A percentile compares a stretch with the other conserved stretches of the same genome.
Conservation (phyloP, 92 coral and sea anemone species). For the Hydrozoanthus gracilis region DNA sequence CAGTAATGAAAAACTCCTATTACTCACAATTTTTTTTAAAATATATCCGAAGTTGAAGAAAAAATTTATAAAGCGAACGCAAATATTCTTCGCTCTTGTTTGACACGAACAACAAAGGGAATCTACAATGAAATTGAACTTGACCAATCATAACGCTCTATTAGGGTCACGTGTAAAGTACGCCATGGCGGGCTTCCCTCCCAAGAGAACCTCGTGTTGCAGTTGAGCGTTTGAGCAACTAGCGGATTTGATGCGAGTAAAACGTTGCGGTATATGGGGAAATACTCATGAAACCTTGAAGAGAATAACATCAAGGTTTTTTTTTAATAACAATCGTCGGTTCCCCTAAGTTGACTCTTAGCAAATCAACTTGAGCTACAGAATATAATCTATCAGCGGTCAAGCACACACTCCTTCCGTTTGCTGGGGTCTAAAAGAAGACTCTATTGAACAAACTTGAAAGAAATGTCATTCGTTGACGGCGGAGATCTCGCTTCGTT, state of each 20-base stretch:
- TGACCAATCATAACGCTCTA: constrained; percentile 68
- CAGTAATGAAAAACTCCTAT: no score
- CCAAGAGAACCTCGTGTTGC: constrained; percentile 73
- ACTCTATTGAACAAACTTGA: constrained; percentile 33
- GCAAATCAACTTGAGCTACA: constrained; percentile 14
- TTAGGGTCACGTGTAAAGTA: constrained; percentile 69
- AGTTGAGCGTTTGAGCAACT: constrained; percentile 25
- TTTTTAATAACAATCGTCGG: neutral
- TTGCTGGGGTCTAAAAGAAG: constrained; percentile 39
- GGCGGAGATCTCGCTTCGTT: constrained; percentile 85
- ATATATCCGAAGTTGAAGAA: no score
- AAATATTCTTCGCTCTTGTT: no score
- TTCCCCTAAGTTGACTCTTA: neutral
- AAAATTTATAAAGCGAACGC: no score
- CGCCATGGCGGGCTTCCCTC: constrained; percentile 83
- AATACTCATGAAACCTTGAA: neutral
- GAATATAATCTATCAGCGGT: neutral
- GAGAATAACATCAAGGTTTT: neutral
- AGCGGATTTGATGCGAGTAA: constrained; percentile 22
- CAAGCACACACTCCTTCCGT: constrained; percentile 7
- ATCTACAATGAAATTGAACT: constrained; percentile 20
- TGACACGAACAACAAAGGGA: constrained; percentile 1
- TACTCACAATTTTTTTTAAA: no score
- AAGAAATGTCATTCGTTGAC: constrained; percentile 80
- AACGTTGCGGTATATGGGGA: neutral